These are phyloP conservation scores for Panzeria rudis DNA, from an alignment of 2,888 invertebrate genomes.

Conservation along the genomic window DNA sequence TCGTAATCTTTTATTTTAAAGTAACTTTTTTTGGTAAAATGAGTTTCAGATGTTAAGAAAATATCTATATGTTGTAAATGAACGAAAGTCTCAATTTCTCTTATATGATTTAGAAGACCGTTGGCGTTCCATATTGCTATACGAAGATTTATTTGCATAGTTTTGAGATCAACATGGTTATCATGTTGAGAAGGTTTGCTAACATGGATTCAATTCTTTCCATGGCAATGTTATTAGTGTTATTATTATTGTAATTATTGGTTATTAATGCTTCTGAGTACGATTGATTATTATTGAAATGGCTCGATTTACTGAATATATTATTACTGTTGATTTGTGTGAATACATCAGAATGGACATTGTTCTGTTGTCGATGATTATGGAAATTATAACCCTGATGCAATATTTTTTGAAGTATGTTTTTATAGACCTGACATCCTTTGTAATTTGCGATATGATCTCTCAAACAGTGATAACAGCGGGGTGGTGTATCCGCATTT, in stretches of 20 bases:
- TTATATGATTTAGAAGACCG: constrained; percentile 25
- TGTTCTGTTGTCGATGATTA: not conserved
- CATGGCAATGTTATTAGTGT: constrained; percentile 1
- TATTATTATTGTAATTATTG: constrained; percentile 1
- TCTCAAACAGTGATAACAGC: too few species aligned
- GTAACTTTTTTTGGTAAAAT: constrained; percentile 12
- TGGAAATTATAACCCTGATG: not conserved
- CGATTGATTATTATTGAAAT: not conserved
- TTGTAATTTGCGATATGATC: too few species aligned
- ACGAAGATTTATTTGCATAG: constrained; percentile 10
- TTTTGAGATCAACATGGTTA: constrained; percentile 13
- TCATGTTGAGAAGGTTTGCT: constrained; percentile 16
- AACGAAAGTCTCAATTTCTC: constrained; percentile 36
- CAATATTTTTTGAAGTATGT: not conserved
- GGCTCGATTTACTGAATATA: not conserved
- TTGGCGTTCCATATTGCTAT: constrained; percentile 30
- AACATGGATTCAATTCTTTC: constrained; percentile 18
- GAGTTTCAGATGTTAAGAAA: constrained; percentile 12
- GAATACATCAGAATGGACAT: not conserved
- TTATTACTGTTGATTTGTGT: not conserved
- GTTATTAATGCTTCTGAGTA: constrained; percentile 1
- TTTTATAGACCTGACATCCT: not conserved
- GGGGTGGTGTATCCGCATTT: not conserved
- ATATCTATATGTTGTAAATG: constrained; percentile 3
- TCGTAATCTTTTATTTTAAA: constrained; percentile 24